phyloP scores from a whole-genome alignment of 2,113 vertebrate species.

The Rhombomys opimus region DNA sequence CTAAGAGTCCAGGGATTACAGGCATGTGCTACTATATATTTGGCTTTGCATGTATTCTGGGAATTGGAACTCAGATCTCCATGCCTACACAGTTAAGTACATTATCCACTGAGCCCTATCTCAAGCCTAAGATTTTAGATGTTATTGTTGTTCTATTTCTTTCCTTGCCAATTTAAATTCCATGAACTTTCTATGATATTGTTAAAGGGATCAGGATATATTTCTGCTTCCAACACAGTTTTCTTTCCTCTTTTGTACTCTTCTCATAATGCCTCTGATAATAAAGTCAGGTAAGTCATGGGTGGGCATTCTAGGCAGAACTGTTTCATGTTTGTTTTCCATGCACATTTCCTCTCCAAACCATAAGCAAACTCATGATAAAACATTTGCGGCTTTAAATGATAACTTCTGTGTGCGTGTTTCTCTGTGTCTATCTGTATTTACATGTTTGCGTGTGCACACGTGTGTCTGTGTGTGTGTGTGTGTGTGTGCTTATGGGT shows the following conservation, averaged over 20 bases:
- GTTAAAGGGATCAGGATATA: rapidly evolving
- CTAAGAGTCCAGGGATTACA: neutral
- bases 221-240: neutral
- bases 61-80: neutral
- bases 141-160: neutral
- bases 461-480: neutral
- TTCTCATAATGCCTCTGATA: neutral
- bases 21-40: neutral
- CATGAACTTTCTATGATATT: neutral
- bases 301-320: neutral
- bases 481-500: neutral
- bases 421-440: neutral
- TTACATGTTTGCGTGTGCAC: too few species aligned
- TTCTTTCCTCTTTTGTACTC: neutral
- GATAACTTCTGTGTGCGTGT: neutral
- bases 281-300: neutral
- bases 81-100: neutral
- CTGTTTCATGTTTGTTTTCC: neutral
- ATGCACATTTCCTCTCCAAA: neutral
- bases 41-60: neutral
- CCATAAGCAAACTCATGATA: neutral
- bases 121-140: neutral
- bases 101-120: neutral
- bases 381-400: neutral
- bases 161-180: neutral